Conservation (phyloP, 2,888 invertebrate species). For the Thumatha senex region DNA sequence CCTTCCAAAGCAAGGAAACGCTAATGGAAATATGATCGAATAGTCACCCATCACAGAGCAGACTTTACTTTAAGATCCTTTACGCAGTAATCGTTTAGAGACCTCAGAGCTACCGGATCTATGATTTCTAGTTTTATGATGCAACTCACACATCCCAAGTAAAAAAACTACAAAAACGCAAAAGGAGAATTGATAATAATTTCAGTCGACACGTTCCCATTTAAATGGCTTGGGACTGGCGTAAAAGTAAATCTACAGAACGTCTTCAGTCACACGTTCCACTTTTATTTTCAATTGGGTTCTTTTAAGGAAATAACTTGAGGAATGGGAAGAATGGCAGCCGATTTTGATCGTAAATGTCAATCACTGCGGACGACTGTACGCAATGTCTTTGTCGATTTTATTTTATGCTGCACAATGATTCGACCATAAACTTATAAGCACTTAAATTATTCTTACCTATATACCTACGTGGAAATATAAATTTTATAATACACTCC, state of each 20-base stretch:
- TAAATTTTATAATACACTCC: no score
- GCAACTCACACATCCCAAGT: no score
- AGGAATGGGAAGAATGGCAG: neutral
- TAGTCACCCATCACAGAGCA: no score
- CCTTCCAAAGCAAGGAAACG: no score
- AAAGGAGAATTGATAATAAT: conserved; percentile 26
- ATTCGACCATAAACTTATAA: no score
- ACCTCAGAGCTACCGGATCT: no score
- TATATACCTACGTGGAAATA: no score
- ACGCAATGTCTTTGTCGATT: conserved; percentile 15
- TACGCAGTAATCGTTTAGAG: no score
- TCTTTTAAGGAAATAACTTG: conserved; percentile 39
- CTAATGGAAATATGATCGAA: no score
- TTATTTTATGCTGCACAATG: conserved; percentile 3
- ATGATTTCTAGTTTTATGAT: no score
- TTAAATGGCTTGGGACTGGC: conserved; percentile 28
- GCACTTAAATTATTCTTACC: no score
- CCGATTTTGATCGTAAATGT: conserved; percentile 2
- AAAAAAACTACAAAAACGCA: neutral
- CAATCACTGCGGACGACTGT: conserved; percentile 12
- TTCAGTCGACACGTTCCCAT: conserved; percentile 32
- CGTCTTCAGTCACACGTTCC: conserved; percentile 49
- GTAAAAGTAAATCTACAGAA: conserved; percentile 50
- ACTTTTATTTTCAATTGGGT: conserved; percentile 48
- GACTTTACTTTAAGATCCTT: no score